phyloP scores from a whole-genome alignment of 2,888 invertebrate species.

The Agonopterix alstromeriana region DNA sequence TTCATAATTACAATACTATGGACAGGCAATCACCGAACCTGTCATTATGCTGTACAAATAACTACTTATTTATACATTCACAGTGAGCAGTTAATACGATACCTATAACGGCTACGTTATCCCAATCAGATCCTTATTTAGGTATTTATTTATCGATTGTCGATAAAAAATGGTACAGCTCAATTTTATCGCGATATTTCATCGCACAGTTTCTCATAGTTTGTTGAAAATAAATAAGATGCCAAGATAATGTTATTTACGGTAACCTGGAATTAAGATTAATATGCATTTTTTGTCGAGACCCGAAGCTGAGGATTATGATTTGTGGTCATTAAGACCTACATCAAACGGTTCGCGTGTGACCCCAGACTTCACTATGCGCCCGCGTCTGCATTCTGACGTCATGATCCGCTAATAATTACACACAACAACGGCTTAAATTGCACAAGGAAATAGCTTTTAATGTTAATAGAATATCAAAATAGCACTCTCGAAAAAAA shows the following conservation, averaged over 20 bases:
- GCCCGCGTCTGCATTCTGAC: slow-evolving; percentile 39
- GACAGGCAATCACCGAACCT: slow-evolving; percentile 65
- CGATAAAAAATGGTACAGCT: slow-evolving; percentile 34
- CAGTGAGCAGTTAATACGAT: slow-evolving; percentile 48
- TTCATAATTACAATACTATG: slow-evolving; percentile 67
- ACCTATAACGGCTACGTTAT: slow-evolving; percentile 35
- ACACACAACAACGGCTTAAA: background rate
- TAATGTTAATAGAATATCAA: too few relatives aligned
- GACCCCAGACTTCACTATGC: slow-evolving; percentile 20
- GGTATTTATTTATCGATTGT: slow-evolving; percentile 55
- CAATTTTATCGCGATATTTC: slow-evolving; percentile 44
- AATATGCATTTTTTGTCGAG: slow-evolving; percentile 52
- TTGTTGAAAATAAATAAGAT: slow-evolving; percentile 19
- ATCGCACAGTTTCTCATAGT: slow-evolving; percentile 43
- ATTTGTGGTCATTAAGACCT: slow-evolving; percentile 60
- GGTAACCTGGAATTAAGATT: slow-evolving; percentile 60
- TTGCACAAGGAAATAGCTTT: background rate
- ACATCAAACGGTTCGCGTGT: slow-evolving; percentile 56
- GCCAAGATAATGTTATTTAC: slow-evolving; percentile 35
- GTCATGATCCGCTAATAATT: slow-evolving; percentile 12
- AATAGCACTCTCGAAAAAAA: too few relatives aligned
- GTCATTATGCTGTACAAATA: slow-evolving; percentile 72
- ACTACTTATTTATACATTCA: slow-evolving; percentile 60
- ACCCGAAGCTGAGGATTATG: slow-evolving; percentile 39
- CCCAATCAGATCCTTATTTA: slow-evolving; percentile 29